Conservation (phyloP, 2,797 vertebrate species). For the Halcyon chelicuti region DNA sequence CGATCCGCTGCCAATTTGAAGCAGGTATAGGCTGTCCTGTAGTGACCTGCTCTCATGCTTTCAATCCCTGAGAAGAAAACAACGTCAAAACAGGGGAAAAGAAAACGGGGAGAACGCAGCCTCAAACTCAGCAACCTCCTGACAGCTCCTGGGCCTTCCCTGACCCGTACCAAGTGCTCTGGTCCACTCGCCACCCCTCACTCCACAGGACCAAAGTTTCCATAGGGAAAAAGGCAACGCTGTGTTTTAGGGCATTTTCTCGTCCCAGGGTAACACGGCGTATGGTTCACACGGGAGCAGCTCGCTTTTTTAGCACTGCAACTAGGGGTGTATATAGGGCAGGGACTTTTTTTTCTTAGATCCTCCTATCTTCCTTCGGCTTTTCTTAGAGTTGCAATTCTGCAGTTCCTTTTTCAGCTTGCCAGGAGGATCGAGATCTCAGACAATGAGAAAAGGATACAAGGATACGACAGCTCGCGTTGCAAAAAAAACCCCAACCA, state of each 20-base stretch:
- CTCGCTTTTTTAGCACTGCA: not conserved
- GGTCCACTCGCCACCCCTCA: not conserved
- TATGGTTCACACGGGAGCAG: not conserved
- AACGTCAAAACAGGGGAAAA: not conserved
- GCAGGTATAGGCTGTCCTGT: conserved; percentile 84
- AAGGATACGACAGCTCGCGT: not conserved
- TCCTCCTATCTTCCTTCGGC: not conserved
- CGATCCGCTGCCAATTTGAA: conserved; percentile 88
- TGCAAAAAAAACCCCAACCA: not conserved
- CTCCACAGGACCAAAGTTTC: not conserved
- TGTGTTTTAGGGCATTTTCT: not conserved
- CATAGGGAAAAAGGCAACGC: not conserved
- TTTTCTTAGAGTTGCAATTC: conserved; percentile 25
- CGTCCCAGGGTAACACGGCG: not conserved
- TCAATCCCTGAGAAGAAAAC: conserved; percentile 83
- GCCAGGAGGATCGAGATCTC: conserved; percentile 32
- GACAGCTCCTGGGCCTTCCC: not conserved
- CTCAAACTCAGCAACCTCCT: not conserved
- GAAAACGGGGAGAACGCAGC: not conserved
- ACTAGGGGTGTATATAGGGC: conserved; percentile 27
- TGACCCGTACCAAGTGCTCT: not conserved
- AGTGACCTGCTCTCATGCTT: conserved; percentile 78
- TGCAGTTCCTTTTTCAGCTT: conserved; percentile 43
- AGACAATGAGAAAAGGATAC: conserved; percentile 21
- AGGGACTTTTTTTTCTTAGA: conserved; percentile 14